Evolutionary conservation across 2,113 vertebrate genomes (phyloP).

Genomic region (Vidua macroura): DNA sequence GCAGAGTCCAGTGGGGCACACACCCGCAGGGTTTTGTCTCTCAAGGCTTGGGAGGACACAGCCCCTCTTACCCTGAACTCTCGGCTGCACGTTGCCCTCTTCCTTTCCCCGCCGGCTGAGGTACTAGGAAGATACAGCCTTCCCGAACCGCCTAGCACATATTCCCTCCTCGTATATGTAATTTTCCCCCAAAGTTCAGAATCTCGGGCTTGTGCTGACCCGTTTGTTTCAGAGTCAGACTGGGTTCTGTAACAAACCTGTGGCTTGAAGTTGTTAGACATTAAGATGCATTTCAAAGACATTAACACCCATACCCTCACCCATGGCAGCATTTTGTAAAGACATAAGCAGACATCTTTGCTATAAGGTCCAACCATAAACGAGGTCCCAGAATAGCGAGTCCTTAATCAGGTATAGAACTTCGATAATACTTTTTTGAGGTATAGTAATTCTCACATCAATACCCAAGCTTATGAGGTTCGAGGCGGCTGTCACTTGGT

Average conservation of each 20-base stretch:
- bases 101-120: neutral
- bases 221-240: neutral
- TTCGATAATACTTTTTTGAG: neutral
- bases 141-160: rapidly evolving
- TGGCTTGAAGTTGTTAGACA: neutral
- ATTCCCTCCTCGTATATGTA: neutral
- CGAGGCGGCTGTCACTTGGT: neutral
- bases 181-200: neutral
- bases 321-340: neutral
- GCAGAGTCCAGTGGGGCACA: neutral
- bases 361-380: neutral
- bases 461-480: rapidly evolving
- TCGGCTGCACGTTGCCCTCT: neutral
- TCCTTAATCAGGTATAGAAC: neutral
- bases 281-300: neutral
- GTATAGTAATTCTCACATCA: neutral
- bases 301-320: neutral
- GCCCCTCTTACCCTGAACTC: neutral
- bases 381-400: neutral
- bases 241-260: neutral
- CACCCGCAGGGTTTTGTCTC: neutral
- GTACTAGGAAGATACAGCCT: no score
- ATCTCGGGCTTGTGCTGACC: no score
- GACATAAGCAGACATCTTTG: neutral
- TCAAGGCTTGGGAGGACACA: neutral